A percentile compares a stretch with the other conserved stretches of the same genome.
These are phyloP conservation scores for Phrixothrix hirtus DNA, from an alignment of 2,888 invertebrate species.

Conservation along the genomic window DNA sequence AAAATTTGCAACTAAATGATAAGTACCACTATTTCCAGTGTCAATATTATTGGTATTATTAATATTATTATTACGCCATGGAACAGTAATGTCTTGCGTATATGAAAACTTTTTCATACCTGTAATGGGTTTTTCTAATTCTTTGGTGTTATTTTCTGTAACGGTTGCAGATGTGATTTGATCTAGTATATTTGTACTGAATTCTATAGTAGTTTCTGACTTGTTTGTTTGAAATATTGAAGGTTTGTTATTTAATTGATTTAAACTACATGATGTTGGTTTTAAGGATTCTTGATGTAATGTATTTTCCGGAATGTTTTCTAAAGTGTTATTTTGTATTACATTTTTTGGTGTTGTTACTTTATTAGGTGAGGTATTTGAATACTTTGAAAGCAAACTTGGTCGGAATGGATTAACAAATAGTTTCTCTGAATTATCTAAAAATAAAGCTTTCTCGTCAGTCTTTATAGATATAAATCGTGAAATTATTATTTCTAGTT, in stretches of 20 bases:
- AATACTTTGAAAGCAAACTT: slow-evolving; percentile 18
- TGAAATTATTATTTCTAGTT: slow-evolving; percentile 56
- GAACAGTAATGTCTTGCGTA: slow-evolving; percentile 31
- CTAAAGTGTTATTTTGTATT: background rate
- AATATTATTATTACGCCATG: slow-evolving; percentile 16
- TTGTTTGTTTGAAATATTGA: too few relatives aligned
- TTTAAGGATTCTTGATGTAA: background rate
- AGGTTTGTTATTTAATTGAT: too few relatives aligned
- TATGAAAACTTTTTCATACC: slow-evolving; percentile 58
- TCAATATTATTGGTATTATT: background rate
- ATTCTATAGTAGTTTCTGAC: too few relatives aligned
- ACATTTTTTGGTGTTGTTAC: too few relatives aligned
- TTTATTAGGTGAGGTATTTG: too few relatives aligned
- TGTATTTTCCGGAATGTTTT: background rate
- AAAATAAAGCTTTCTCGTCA: background rate
- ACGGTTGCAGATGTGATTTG: too few relatives aligned
- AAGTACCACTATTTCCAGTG: background rate
- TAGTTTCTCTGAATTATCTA: slow-evolving; percentile 9
- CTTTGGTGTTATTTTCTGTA: background rate
- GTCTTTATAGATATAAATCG: slow-evolving; percentile 30
- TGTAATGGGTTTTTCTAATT: slow-evolving; percentile 35
- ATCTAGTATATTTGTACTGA: too few relatives aligned
- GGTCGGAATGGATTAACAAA: slow-evolving; percentile 31
- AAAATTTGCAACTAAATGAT: slow-evolving; percentile 52
- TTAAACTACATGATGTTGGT: too few relatives aligned